Evolutionary conservation across 53 echinoderm and acorn worm species (phyloP).

Genomic region (Echinarachnius parma): DNA sequence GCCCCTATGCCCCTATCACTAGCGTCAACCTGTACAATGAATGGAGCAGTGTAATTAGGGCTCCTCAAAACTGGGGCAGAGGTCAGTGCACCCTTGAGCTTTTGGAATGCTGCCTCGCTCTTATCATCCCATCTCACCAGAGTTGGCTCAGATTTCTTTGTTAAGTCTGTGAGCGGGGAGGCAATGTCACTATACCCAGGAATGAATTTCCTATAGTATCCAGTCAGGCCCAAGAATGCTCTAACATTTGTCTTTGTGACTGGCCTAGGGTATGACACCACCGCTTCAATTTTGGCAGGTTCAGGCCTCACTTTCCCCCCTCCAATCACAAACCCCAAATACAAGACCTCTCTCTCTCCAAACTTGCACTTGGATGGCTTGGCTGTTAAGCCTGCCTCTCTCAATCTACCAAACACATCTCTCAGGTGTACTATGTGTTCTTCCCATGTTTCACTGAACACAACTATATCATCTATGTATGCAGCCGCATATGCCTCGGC

Average conservation of each 20-base stretch:
- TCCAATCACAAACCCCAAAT: conserved; percentile 59
- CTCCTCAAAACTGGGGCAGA: conserved; percentile 25
- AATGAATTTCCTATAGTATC: conserved; percentile 62
- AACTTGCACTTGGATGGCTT: conserved; percentile 58
- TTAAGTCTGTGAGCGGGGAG: conserved; percentile 57
- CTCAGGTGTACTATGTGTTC: conserved; percentile 48
- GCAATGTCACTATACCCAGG: conserved; percentile 48
- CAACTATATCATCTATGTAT: conserved; percentile 64
- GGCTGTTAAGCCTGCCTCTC: conserved; percentile 44
- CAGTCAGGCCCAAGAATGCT: conserved; percentile 49
- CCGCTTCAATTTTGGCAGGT: conserved; percentile 54
- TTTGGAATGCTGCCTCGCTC: conserved; percentile 50
- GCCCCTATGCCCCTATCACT: conserved; percentile 53
- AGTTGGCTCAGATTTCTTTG: conserved; percentile 45
- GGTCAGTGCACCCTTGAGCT: conserved; percentile 23
- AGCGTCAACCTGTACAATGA: conserved; percentile 63
- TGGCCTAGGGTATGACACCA: conserved; percentile 40
- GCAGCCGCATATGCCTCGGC: conserved; percentile 33
- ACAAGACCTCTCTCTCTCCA: conserved; percentile 30
- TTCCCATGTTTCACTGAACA: conserved; percentile 63
- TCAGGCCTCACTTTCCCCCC: conserved; percentile 46
- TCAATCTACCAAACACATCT: conserved; percentile 35
- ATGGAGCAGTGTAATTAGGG: conserved; percentile 42
- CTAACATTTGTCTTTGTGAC: conserved; percentile 61
- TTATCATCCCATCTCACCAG: conserved; percentile 38